Evolutionary conservation across 2,888 invertebrate genomes (phyloP).

Genomic region (Anagyrus pseudococci): DNA sequence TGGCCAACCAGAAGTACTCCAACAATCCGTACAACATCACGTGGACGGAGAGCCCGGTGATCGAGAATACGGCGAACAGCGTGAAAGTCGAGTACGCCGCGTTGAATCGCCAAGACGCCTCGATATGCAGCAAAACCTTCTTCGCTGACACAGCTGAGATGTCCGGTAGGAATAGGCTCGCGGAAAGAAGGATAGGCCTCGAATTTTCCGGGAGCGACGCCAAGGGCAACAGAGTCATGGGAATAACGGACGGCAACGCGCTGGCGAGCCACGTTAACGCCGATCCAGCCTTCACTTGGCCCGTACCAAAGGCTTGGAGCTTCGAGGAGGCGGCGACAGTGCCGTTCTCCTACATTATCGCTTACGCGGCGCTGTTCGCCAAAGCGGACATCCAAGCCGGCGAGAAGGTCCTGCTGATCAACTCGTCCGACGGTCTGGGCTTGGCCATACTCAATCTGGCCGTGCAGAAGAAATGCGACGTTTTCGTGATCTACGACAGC

Average conservation of each 20-base stretch:
- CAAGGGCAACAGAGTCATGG: slow-evolving; percentile 62
- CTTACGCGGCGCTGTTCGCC: slow-evolving; percentile 67
- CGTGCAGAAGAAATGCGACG: slow-evolving; percentile 65
- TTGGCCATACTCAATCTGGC: slow-evolving; percentile 72
- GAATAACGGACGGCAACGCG: slow-evolving; percentile 54
- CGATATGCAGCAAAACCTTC: slow-evolving; percentile 82
- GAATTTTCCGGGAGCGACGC: slow-evolving; percentile 71
- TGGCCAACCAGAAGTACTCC: slow-evolving; percentile 10
- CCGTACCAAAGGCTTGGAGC: slow-evolving; percentile 67
- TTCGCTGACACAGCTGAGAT: slow-evolving; percentile 78
- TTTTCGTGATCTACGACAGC: slow-evolving; percentile 69
- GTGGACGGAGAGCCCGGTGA: slow-evolving; percentile 78
- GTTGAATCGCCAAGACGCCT: slow-evolving; percentile 74
- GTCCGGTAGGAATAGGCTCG: slow-evolving; percentile 69
- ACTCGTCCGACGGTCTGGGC: slow-evolving; percentile 69
- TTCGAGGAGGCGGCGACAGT: slow-evolving; percentile 72
- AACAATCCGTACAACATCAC: slow-evolving; percentile 69
- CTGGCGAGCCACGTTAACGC: slow-evolving; percentile 64
- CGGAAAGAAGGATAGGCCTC: slow-evolving; percentile 64
- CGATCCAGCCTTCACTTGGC: slow-evolving; percentile 64
- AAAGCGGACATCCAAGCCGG: slow-evolving; percentile 64
- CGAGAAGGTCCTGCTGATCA: slow-evolving; percentile 59
- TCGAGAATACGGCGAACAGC: slow-evolving; percentile 42
- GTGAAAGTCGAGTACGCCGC: slow-evolving; percentile 76
- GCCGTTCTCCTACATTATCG: slow-evolving; percentile 71